phyloP scores from a whole-genome alignment of 53 echinoderm and acorn worm genomes.

The Henricia sp. region DNA sequence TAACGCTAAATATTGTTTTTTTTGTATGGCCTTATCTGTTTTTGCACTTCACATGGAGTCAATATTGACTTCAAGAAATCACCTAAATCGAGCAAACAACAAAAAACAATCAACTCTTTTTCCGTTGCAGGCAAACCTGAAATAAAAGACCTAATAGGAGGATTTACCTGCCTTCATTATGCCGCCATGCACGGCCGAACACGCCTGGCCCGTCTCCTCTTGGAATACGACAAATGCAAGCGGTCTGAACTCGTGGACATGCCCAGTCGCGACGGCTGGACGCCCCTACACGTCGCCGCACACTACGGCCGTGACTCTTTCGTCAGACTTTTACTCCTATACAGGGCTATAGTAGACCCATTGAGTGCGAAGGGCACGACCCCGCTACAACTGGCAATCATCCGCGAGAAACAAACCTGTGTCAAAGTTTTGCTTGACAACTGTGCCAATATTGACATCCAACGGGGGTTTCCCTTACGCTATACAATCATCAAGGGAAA shows the following conservation, averaged over 20 bases:
- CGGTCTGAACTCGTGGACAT: conserved; percentile 70
- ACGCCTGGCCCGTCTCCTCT: conserved; percentile 78
- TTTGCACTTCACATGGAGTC: too few relatives aligned
- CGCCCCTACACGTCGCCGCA: conserved; percentile 81
- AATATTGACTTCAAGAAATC: too few relatives aligned
- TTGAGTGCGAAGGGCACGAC: conserved; percentile 83
- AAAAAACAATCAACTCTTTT: not conserved
- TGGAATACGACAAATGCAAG: conserved; percentile 72
- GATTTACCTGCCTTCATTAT: conserved; percentile 81
- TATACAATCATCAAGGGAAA: conserved; percentile 84
- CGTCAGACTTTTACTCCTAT: conserved; percentile 70
- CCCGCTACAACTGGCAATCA: conserved; percentile 85
- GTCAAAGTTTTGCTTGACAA: conserved; percentile 70
- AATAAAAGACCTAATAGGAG: conserved; percentile 75
- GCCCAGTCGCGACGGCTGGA: conserved; percentile 85
- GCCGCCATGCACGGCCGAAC: conserved; percentile 93
- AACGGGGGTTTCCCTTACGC: conserved; percentile 79
- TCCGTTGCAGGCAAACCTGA: conserved; percentile 69
- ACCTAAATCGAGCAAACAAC: too few relatives aligned
- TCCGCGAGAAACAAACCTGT: conserved; percentile 74
- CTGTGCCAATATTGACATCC: conserved; percentile 77
- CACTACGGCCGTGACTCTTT: conserved; percentile 92
- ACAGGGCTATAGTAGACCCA: conserved; percentile 69
- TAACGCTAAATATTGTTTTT: too few relatives aligned
- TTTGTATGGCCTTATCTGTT: too few relatives aligned